Base-by-base conservation (phyloP, 1,140 invertebrate species). In the Andricus grossulariae region DNA sequence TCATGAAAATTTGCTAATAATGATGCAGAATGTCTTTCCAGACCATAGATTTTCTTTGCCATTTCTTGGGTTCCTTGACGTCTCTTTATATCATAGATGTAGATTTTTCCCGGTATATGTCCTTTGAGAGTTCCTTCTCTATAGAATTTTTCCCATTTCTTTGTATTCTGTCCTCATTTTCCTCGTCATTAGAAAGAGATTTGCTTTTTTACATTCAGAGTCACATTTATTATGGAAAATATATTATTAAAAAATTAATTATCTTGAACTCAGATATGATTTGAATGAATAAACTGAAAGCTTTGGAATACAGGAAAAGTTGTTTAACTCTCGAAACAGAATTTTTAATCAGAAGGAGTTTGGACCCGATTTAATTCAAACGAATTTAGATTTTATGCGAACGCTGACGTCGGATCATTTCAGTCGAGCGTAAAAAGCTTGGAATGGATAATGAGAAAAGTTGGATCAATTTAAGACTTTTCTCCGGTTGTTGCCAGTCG, bases 401-500 rank as follows among this genome's bases (percentile, higher is more conserved):
- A 66, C 45, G 60, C 6, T 45, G 39, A 39, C 25, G 60, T 16
- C 16, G 60, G 39, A 66, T 66, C 39, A 32, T 66, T 66, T 6
- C 60, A 66, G 60, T 66, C 25, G 60, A 66, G 60, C 32, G 21
- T 66, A 32, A 32, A 39, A n/a, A 66, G 60, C 15, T 32, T 39
- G 60, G 72, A 73, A 78, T 74, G 71, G 73, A 74, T 85, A 85
- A 87, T 82, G 84, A 87, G 83, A 84, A 87, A 87, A 86, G 81
- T 86, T 87, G 75, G 75, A 85, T 85, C 73, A 82, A 83, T 85
- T 81, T 79, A 25, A 74, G 66, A 84, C 82, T 52, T 80, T 76
- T 51, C 50, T 73, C 49, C 49, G 55, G 50, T 50, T 74, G 49
- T 49, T 39, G 66, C 32, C 71, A 39, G n/a, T 51, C 25, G 18